A percentile compares a stretch with the other conserved stretches of the same genome.
These are phyloP conservation scores for Fragum fragum DNA, from an alignment of 2,888 invertebrate genomes.

Conservation along the genomic window DNA sequence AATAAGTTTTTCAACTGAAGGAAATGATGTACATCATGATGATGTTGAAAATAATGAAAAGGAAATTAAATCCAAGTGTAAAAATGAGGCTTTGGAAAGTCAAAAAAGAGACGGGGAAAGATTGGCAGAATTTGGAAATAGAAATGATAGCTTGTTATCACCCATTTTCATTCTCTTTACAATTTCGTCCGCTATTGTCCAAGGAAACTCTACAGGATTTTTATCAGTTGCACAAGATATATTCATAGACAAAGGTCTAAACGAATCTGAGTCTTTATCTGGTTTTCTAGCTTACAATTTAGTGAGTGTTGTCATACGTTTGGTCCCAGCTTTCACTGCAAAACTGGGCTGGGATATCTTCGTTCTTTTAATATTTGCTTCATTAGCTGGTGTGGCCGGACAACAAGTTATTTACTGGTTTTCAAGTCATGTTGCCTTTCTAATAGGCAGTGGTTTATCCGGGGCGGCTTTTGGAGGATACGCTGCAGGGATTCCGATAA, in stretches of 20 bases:
- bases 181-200: background rate
- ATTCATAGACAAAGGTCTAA: background rate
- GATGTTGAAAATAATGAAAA: too few relatives aligned
- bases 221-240: slow-evolving; percentile 5
- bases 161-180: background rate
- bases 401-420: background rate
- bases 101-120: too few relatives aligned
- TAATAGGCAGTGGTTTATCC: background rate
- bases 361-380: background rate
- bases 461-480: background rate
- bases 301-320: background rate
- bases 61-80: too few relatives aligned
- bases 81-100: too few relatives aligned
- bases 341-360: background rate
- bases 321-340: background rate
- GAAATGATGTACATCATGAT: too few relatives aligned
- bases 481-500: background rate
- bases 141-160: background rate
- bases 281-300: background rate
- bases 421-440: background rate
- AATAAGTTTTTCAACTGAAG: too few relatives aligned
- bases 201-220: background rate
- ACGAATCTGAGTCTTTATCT: background rate
- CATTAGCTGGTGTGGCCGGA: background rate
- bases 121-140: too few relatives aligned